A percentile compares a stretch with the other conserved stretches of the same genome.
These are phyloP conservation scores for Hylomyscus alleni DNA, from an alignment of 2,797 vertebrate genomes.

Conservation along the genomic window DNA sequence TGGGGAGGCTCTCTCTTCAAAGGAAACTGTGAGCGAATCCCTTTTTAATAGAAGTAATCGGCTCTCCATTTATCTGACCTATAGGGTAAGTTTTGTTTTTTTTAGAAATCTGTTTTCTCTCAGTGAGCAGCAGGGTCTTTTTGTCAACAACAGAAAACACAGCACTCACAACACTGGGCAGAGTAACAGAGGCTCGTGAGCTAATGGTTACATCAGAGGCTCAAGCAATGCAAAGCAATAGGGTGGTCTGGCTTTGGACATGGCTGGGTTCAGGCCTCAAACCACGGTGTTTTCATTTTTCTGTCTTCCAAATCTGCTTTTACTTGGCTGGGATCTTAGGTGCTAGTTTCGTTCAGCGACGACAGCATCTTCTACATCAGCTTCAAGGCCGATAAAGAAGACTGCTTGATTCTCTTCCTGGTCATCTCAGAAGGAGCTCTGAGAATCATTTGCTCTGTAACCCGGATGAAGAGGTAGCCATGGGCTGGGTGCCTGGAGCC, in stretches of 20 bases:
- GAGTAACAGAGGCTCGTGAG: background rate
- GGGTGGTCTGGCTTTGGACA: background rate
- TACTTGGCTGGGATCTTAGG: slow-evolving; percentile 44
- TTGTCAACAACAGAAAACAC: slow-evolving; percentile 7
- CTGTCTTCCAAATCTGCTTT: background rate
- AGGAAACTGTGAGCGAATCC: slow-evolving; percentile 82
- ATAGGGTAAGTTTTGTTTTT: slow-evolving; percentile 63
- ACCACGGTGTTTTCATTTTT: background rate
- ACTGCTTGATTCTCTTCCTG: background rate
- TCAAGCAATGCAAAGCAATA: background rate
- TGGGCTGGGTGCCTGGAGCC: background rate
- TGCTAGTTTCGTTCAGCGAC: background rate
- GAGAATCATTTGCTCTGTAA: background rate
- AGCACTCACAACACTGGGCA: background rate
- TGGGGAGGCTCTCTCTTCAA: slow-evolving; percentile 81
- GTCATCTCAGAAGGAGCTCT: slow-evolving; percentile 29
- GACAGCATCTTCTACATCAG: background rate
- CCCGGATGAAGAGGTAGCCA: background rate
- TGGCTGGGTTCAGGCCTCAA: slow-evolving; percentile 2
- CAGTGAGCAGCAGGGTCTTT: slow-evolving; percentile 35
- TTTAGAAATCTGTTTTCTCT: slow-evolving; percentile 77
- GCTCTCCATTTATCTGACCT: slow-evolving; percentile 82
- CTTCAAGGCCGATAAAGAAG: slow-evolving; percentile 36
- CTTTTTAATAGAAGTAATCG: slow-evolving; percentile 84
- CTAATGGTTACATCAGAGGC: background rate